phyloP scores from a whole-genome alignment of 1,140 invertebrate genomes.

The Ephestia elutella region DNA sequence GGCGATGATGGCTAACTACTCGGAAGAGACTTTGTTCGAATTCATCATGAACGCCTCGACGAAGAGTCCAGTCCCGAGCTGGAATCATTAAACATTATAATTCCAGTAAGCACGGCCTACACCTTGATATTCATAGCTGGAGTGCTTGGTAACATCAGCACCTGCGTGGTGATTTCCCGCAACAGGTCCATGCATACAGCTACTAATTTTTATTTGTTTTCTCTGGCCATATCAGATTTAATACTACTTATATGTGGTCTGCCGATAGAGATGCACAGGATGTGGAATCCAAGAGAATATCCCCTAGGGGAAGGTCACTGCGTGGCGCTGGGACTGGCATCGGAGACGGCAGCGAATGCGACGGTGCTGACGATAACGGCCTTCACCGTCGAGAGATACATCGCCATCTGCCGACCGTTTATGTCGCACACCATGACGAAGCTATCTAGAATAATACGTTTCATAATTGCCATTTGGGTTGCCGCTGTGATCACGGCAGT shows the following conservation, averaged over 20 bases:
- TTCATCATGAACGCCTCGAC: slow-evolving; percentile 30
- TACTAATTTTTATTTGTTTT: slow-evolving; percentile 91
- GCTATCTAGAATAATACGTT: slow-evolving; percentile 80
- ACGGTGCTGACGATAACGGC: slow-evolving; percentile 95
- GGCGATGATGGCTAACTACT: slow-evolving; percentile 38
- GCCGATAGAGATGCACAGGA: slow-evolving; percentile 84
- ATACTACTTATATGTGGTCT: slow-evolving; percentile 85
- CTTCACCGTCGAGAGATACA: slow-evolving; percentile 95
- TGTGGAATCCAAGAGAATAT: slow-evolving; percentile 87
- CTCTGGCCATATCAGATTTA: slow-evolving; percentile 90
- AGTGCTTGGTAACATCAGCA: slow-evolving; percentile 89
- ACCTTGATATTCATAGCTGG: slow-evolving; percentile 85
- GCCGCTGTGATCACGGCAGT: slow-evolving; percentile 83
- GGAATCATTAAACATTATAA: slow-evolving; percentile 74
- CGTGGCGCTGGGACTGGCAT: slow-evolving; percentile 82
- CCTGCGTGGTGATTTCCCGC: slow-evolving; percentile 87
- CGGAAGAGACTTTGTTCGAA: slow-evolving; percentile 36
- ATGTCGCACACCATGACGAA: slow-evolving; percentile 90
- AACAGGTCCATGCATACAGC: slow-evolving; percentile 90
- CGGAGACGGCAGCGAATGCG: slow-evolving; percentile 91
- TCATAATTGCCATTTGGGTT: slow-evolving; percentile 82
- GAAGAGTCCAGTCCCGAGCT: slow-evolving; percentile 35
- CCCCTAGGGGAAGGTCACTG: slow-evolving; percentile 85
- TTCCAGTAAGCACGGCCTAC: slow-evolving; percentile 83
- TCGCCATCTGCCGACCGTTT: slow-evolving; percentile 95